These are phyloP conservation scores for Balanococcus diminutus DNA, from an alignment of 2,888 invertebrate species.

Conservation along the genomic window DNA sequence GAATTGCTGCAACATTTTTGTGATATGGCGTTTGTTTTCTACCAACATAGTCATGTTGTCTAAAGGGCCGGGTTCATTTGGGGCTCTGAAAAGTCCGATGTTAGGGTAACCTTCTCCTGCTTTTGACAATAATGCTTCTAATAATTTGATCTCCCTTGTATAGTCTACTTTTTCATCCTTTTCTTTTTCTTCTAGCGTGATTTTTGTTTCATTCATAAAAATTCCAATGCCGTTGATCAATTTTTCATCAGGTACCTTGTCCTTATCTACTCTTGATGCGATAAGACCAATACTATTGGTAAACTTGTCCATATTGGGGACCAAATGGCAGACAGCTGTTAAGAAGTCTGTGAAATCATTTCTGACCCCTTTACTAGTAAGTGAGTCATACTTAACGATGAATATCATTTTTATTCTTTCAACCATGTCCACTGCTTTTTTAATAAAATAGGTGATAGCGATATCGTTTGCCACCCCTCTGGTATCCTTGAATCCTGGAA, in stretches of 20 bases:
- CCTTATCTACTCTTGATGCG: no score
- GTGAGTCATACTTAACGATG: conserved; percentile 58
- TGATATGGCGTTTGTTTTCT: not conserved
- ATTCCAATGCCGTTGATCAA: no score
- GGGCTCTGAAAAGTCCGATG: not conserved
- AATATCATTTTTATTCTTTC: conserved; percentile 59
- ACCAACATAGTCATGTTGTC: not conserved
- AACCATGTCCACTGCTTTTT: conserved; percentile 58
- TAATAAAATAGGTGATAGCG: conserved; percentile 59
- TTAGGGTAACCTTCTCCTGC: not conserved
- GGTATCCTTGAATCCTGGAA: not conserved
- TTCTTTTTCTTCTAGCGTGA: no score
- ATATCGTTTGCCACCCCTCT: conserved; percentile 57
- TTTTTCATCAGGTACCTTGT: no score
- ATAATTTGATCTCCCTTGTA: not conserved
- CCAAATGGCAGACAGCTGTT: no score
- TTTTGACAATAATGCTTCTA: not conserved
- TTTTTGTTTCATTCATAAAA: no score
- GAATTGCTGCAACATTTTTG: not conserved
- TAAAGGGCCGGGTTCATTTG: not conserved
- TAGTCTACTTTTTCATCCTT: not conserved
- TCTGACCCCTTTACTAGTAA: conserved; percentile 53
- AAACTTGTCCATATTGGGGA: no score
- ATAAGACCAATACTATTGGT: no score
- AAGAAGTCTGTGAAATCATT: conserved; percentile 53